Evolutionary conservation across 1,140 invertebrate species (phyloP), one percentile per base, ranked within the genome.

Genomic region (Pygmarrhopalites habei): DNA sequence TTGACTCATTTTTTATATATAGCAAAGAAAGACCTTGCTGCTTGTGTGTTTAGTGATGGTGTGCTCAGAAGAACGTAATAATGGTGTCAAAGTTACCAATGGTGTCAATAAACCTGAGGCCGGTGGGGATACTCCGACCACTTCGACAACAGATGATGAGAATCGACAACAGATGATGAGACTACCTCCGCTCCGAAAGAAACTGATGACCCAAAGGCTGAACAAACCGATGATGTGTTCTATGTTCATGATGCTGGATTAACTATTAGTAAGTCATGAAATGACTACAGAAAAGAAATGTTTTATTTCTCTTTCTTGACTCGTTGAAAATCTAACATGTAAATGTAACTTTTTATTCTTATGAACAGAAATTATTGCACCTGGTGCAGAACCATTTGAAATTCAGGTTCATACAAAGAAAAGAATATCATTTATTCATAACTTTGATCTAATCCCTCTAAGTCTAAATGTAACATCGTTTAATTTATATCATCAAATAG

Each of bases 241-340:
- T 71, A 71, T 58, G 90, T 95, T 71, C 92, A 95, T 76, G 93
- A 97, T 74, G 83, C 90, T 75, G 91, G 92, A 39, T 95, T 96
- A 72, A 91, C 86, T 56, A 87, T 97, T 1, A 91, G n/a, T n/a
- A n/a, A n/a, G n/a, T n/a, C n/a, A n/a, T n/a, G n/a, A n/a, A n/a
- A n/a, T n/a, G n/a, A n/a, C n/a, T n/a, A n/a, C n/a, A n/a, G n/a
- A n/a, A n/a, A n/a, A n/a, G n/a, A n/a, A n/a, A n/a, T n/a, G n/a
- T n/a, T n/a, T n/a, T n/a, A n/a, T n/a, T n/a, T n/a, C n/a, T n/a
- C n/a, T n/a, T n/a, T n/a, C n/a, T n/a, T n/a, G n/a, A n/a, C n/a
- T n/a, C n/a, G n/a, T n/a, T n/a, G n/a, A n/a, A n/a, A n/a, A n/a
- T n/a, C n/a, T n/a, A n/a, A n/a, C n/a, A n/a, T n/a, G n/a, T n/a